Evolutionary conservation across 1,140 invertebrate genomes (phyloP).

Genomic region (Linepithema humile): DNA sequence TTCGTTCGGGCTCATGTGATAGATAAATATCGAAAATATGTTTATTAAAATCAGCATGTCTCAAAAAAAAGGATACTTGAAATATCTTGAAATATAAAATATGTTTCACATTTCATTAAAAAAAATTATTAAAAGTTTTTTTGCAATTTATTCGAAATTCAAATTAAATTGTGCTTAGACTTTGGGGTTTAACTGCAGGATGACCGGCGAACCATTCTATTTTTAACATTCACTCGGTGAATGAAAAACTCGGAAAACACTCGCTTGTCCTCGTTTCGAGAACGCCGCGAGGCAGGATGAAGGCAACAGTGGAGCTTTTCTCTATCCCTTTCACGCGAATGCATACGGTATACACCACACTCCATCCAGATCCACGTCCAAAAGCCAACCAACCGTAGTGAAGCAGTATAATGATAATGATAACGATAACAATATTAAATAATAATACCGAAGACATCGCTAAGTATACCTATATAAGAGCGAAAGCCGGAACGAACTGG

Average conservation of each 20-base stretch:
- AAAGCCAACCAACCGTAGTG: constrained; percentile 75
- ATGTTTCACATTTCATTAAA: not conserved
- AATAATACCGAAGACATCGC: constrained; percentile 47
- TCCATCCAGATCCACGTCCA: constrained; percentile 84
- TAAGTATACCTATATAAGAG: constrained; percentile 46
- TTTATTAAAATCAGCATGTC: not conserved
- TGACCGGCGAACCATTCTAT: too few species aligned
- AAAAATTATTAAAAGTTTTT: not conserved
- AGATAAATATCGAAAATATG: not conserved
- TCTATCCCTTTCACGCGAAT: constrained; percentile 73
- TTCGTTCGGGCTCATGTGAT: not conserved
- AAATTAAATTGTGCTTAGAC: not conserved
- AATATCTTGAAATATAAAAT: not conserved
- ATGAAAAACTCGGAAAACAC: constrained; percentile 7
- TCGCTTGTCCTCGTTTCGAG: constrained; percentile 37
- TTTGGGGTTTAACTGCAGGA: too few species aligned
- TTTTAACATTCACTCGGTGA: too few species aligned
- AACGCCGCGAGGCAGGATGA: constrained; percentile 11
- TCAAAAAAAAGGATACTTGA: not conserved
- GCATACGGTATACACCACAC: constrained; percentile 77
- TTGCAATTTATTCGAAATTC: not conserved
- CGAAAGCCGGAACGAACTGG: constrained; percentile 39
- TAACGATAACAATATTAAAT: constrained; percentile 59
- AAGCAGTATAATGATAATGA: constrained; percentile 66
- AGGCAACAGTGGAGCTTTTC: constrained; percentile 53